These are phyloP conservation scores for Phoxinus dragarum DNA, from an alignment of 2,797 vertebrate species.

Conservation along the genomic window DNA sequence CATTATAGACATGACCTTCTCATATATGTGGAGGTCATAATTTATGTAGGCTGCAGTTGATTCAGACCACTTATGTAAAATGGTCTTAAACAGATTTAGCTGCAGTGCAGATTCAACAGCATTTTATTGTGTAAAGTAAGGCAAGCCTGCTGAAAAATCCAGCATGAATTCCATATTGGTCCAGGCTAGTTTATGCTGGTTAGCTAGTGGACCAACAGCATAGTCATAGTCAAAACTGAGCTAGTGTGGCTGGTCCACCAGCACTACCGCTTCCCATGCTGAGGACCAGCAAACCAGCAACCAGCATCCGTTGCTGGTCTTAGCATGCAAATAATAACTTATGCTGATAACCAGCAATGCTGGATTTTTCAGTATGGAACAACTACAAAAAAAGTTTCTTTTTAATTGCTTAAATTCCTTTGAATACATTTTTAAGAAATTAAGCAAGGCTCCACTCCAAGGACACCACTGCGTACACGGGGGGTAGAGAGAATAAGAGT, in stretches of 20 bases:
- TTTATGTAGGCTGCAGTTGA: slow-evolving; percentile 28
- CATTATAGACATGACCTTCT: slow-evolving; percentile 30
- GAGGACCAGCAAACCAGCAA: background rate
- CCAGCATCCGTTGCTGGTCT: background rate
- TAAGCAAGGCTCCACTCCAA: background rate
- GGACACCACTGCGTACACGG: background rate
- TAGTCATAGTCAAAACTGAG: background rate
- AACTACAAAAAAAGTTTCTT: background rate
- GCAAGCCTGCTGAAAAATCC: background rate
- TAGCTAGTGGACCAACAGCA: background rate
- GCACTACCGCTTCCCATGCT: background rate
- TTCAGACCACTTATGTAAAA: slow-evolving; percentile 26
- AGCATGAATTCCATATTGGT: background rate
- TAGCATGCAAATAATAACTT: background rate
- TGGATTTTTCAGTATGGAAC: background rate
- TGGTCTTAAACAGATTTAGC: background rate
- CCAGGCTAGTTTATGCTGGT: background rate
- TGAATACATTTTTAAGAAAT: background rate
- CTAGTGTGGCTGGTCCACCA: background rate
- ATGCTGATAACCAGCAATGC: background rate
- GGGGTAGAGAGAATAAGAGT: background rate
- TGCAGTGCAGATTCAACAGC: background rate
- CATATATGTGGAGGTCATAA: slow-evolving; percentile 19
- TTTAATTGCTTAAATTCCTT: background rate
- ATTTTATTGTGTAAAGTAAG: background rate